A percentile compares a stretch with the other conserved stretches of the same genome.
phyloP scores from a whole-genome alignment of 1,140 invertebrate genomes.

The Lucilia cuprina region DNA sequence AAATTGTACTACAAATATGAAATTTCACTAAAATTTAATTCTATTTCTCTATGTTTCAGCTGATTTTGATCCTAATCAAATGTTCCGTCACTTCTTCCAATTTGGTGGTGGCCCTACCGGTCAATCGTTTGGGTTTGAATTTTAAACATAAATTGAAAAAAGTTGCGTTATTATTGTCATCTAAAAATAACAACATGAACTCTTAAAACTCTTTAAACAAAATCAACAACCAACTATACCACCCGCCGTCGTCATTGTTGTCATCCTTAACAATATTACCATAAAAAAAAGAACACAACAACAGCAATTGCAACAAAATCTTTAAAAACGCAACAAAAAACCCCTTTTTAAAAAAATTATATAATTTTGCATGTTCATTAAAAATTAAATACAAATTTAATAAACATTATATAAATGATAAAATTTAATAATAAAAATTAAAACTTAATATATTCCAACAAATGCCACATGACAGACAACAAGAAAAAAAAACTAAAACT shows the following conservation, averaged over 20 bases:
- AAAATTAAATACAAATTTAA: constrained; percentile 9
- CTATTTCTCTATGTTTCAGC: constrained; percentile 42
- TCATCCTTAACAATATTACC: neutral
- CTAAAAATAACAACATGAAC: neutral
- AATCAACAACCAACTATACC: neutral
- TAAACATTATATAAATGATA: constrained; percentile 5
- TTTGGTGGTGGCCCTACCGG: constrained; percentile 46
- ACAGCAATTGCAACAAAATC: neutral
- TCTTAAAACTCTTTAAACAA: no score
- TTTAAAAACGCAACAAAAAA: neutral
- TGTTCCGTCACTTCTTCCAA: constrained; percentile 60
- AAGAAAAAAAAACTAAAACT: no score
- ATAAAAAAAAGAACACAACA: neutral
- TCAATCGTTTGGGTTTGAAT: constrained; percentile 54
- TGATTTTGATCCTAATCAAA: constrained; percentile 59
- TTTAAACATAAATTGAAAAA: constrained; percentile 42
- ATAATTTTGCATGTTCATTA: constrained; percentile 26
- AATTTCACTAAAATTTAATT: no score
- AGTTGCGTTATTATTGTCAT: constrained; percentile 22
- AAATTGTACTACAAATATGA: no score
- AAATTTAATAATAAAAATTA: constrained; percentile 10
- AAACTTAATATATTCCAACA: constrained; percentile 32
- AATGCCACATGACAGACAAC: neutral
- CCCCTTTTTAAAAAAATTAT: neutral
- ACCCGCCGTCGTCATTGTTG: neutral